Evolutionary conservation across 2,797 vertebrate genomes (phyloP).

Genomic region (Novumbra hubbsi): DNA sequence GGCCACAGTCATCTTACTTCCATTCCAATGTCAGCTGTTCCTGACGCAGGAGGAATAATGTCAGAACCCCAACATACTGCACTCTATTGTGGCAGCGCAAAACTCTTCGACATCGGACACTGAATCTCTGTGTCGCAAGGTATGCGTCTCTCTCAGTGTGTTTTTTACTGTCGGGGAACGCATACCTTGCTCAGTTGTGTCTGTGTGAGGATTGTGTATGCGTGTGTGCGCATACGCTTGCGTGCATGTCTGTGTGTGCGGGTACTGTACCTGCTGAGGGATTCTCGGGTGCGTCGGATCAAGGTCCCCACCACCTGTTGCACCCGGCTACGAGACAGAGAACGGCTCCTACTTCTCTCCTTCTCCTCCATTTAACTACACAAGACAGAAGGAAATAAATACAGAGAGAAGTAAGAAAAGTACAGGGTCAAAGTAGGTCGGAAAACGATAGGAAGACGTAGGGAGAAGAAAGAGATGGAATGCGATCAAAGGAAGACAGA

Average conservation of each 20-base stretch:
- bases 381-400: not conserved
- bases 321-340: slow-evolving; percentile 80
- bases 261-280: slow-evolving; percentile 80
- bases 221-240: not conserved
- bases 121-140: too few relatives aligned
- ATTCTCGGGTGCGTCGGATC: slow-evolving; percentile 90
- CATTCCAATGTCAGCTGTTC: slow-evolving; percentile 21
- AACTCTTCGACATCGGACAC: too few relatives aligned
- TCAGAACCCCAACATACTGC: not conserved
- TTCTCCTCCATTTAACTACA: slow-evolving; percentile 91
- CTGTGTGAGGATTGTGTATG: not conserved
- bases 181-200: too few relatives aligned
- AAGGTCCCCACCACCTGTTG: slow-evolving; percentile 97
- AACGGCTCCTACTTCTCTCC: slow-evolving; percentile 85
- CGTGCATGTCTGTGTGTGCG: not conserved
- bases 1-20: not conserved
- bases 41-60: slow-evolving; percentile 22
- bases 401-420: not conserved
- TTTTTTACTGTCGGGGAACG: too few relatives aligned
- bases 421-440: not conserved
- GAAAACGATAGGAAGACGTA: not conserved
- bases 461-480: slow-evolving; percentile 17
- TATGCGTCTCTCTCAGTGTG: too few relatives aligned
- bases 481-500: slow-evolving; percentile 14
- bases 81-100: too few relatives aligned